Conservation (phyloP, 1,140 invertebrate genomes). For the Temnothorax nylanderi region DNA sequence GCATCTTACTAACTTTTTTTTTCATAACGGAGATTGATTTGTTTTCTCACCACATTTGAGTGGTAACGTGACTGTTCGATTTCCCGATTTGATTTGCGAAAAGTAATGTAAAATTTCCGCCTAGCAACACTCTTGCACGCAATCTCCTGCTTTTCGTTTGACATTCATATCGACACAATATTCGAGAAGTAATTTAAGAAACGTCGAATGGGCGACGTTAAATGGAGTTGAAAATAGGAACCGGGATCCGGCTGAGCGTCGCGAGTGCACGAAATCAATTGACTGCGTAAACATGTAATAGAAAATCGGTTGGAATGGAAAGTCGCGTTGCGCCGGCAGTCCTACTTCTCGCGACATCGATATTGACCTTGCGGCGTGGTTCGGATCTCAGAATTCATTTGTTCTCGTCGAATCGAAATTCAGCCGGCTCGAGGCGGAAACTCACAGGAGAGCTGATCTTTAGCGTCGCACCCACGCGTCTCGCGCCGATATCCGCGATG, state of each 20-base stretch:
- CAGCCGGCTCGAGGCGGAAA: background rate
- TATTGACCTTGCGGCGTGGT: constrained; percentile 35
- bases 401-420: constrained; percentile 13
- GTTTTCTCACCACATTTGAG: background rate
- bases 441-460: background rate
- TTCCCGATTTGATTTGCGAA: background rate
- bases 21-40: background rate
- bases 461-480: background rate
- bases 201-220: background rate
- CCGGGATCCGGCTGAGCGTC: background rate
- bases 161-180: background rate
- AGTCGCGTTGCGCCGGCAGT: constrained; percentile 55
- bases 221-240: constrained; percentile 4
- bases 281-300: constrained; percentile 45
- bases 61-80: background rate
- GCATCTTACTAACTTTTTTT: background rate
- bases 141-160: background rate
- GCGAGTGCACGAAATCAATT: constrained; percentile 22
- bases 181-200: background rate
- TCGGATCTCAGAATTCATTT: constrained; percentile 28
- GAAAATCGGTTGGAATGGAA: constrained; percentile 71
- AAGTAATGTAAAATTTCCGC: background rate
- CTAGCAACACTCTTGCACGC: background rate
- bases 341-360: constrained; percentile 63
- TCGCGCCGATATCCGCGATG: background rate